These are phyloP conservation scores for Athripsodes cinereus DNA, from an alignment of 2,888 invertebrate species.

Conservation along the genomic window DNA sequence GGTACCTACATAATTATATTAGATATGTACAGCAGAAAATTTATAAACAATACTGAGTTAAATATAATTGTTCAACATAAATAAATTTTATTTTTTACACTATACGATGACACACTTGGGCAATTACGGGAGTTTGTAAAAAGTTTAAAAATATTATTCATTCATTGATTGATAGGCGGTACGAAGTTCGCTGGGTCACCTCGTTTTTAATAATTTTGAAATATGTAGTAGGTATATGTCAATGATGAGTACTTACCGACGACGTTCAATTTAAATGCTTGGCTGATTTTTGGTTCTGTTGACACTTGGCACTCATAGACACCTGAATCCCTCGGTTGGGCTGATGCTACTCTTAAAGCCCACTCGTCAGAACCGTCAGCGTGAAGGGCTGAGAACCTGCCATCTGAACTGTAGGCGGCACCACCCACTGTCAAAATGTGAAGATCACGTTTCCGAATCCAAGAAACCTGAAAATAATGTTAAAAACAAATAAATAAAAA, in stretches of 20 bases:
- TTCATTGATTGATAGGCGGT: too few species aligned
- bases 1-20: too few species aligned
- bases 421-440: constrained; percentile 56
- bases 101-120: too few species aligned
- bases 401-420: constrained; percentile 64
- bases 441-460: constrained; percentile 78
- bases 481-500: too few species aligned
- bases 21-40: not conserved
- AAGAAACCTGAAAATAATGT: constrained; percentile 65
- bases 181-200: too few species aligned
- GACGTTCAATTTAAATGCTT: constrained; percentile 66
- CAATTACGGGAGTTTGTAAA: too few species aligned
- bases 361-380: constrained; percentile 60
- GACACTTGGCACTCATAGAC: constrained; percentile 91
- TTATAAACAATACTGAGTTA: too few species aligned
- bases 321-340: constrained; percentile 75
- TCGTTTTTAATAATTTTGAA: too few species aligned
- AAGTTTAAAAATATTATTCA: too few species aligned
- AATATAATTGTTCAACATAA: too few species aligned
- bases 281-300: constrained; percentile 84
- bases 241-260: constrained; percentile 55
- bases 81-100: too few species aligned
- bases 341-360: constrained; percentile 48
- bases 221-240: too few species aligned
- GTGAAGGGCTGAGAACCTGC: constrained; percentile 60